Percentiles rank a stretch among this genome's conserved stretches.
phyloP scores from a whole-genome alignment of 2,888 invertebrate genomes.

The Scaptomyza parva region DNA sequence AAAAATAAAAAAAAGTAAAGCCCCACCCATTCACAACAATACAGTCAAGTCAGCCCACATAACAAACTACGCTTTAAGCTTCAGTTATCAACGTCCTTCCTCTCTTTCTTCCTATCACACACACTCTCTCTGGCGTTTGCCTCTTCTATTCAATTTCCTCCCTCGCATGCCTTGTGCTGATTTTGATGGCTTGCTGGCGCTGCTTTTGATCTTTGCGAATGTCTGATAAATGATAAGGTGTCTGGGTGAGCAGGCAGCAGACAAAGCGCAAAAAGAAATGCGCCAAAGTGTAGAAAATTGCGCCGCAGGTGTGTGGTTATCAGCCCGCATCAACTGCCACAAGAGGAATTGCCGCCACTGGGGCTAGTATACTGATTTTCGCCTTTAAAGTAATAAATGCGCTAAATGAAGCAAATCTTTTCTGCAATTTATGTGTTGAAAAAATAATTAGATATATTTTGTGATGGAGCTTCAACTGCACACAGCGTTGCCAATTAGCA shows the following conservation, averaged over 20 bases:
- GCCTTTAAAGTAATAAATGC: conserved; percentile 7
- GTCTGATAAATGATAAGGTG: conserved; percentile 73
- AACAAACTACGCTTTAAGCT: conserved; percentile 62
- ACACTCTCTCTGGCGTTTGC: not conserved
- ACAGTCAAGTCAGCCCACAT: conserved; percentile 52
- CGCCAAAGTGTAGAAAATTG: conserved; percentile 67
- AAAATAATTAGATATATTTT: not conserved
- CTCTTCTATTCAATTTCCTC: conserved; percentile 33
- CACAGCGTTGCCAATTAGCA: conserved; percentile 45
- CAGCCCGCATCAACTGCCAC: conserved; percentile 36
- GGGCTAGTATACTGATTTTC: conserved; percentile 6
- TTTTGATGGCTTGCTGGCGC: conserved; percentile 49
- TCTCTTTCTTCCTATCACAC: not conserved
- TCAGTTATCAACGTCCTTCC: conserved; percentile 7
- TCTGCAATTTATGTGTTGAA: not conserved
- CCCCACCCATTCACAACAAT: conserved; percentile 2
- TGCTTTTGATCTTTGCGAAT: conserved; percentile 68
- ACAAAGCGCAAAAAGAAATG: conserved; percentile 23
- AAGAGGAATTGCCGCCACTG: conserved; percentile 18
- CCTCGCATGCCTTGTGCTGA: conserved; percentile 4
- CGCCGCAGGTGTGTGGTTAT: conserved; percentile 64
- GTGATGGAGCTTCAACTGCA: not conserved
- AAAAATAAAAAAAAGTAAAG: not conserved
- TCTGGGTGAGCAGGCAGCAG: conserved; percentile 19
- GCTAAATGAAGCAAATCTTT: not conserved